These are phyloP conservation scores for Drosophila melanosoma DNA, from an alignment of 2,888 invertebrate genomes.

Conservation along the genomic window DNA sequence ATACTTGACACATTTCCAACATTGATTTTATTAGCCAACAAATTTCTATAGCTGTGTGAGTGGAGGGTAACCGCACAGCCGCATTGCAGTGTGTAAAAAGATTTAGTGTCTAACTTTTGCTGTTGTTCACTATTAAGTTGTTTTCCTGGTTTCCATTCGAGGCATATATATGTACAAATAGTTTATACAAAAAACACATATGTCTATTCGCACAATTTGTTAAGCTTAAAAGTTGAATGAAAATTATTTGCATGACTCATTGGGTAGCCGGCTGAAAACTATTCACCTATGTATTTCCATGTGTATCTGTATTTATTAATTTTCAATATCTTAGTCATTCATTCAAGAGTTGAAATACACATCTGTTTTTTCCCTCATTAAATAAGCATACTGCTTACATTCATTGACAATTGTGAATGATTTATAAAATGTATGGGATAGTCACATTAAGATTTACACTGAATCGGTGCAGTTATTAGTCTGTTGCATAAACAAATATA, in stretches of 20 bases:
- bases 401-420: constrained; percentile 12
- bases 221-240: constrained; percentile 57
- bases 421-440: not conserved
- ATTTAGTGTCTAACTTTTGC: constrained; percentile 10
- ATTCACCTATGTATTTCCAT: constrained; percentile 14
- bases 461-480: not conserved
- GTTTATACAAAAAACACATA: constrained; percentile 22
- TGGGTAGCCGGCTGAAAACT: constrained; percentile 27
- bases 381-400: constrained; percentile 8
- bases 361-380: constrained; percentile 42
- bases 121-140: constrained; percentile 16
- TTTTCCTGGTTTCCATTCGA: constrained; percentile 31
- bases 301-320: constrained; percentile 8
- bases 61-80: not conserved
- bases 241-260: constrained; percentile 64
- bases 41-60: not conserved
- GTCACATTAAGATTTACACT: not conserved
- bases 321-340: constrained; percentile 60
- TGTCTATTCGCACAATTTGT: constrained; percentile 55
- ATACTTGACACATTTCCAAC: not conserved
- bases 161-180: not conserved
- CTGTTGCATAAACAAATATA: not conserved
- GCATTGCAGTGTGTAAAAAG: constrained; percentile 9
- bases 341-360: constrained; percentile 36
- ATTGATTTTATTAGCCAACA: not conserved